These are phyloP conservation scores for Crotophaga sulcirostris DNA, from an alignment of 2,113 vertebrate species.

Conservation along the genomic window DNA sequence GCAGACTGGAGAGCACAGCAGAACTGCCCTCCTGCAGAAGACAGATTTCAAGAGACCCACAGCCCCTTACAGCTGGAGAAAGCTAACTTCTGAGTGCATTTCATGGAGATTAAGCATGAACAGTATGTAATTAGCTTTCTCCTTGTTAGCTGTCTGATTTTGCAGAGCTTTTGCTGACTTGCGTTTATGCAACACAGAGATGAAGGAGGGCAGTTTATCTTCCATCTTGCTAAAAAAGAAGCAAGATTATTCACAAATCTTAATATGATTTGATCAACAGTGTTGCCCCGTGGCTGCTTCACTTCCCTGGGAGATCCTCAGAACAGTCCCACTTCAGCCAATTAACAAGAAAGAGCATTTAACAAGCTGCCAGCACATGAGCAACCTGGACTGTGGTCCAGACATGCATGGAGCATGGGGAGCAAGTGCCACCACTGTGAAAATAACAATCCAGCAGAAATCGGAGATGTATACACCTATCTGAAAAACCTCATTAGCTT, in stretches of 20 bases:
- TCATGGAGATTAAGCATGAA: background rate
- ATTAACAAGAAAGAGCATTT: background rate
- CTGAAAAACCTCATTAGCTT: background rate
- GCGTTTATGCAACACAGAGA: background rate
- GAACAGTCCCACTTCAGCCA: background rate
- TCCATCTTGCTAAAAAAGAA: background rate
- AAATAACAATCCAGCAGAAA: background rate
- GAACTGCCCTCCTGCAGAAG: background rate
- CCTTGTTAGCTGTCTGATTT: background rate
- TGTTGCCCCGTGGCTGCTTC: background rate
- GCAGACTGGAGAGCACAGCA: background rate
- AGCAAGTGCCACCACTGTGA: background rate
- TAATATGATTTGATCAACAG: background rate
- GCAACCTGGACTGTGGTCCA: background rate
- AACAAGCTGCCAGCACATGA: background rate
- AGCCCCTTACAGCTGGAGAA: background rate
- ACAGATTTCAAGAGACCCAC: background rate
- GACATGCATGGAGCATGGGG: background rate
- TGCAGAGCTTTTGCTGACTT: background rate
- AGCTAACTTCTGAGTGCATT: background rate
- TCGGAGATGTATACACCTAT: background rate
- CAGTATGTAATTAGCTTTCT: background rate
- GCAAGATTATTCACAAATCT: background rate
- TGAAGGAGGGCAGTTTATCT: background rate
- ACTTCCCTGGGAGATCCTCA: background rate